phyloP scores from a whole-genome alignment of 2,888 invertebrate genomes.

The Philhelius pedissequus region DNA sequence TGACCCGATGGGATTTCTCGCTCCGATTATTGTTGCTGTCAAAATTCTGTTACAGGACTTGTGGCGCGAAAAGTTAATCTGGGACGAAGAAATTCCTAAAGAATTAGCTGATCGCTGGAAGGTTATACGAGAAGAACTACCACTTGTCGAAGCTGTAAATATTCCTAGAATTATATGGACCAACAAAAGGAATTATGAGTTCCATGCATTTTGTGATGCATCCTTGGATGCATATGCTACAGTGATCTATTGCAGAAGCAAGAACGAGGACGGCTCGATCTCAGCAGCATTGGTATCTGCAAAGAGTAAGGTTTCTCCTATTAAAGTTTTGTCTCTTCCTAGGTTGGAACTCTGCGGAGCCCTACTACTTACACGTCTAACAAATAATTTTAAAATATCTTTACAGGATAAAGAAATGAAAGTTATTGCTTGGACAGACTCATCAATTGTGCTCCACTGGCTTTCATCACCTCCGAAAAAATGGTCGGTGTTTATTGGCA shows the following conservation, averaged over 20 bases:
- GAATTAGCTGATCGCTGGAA: background rate
- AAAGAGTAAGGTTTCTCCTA: too few relatives aligned
- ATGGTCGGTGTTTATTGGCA: background rate
- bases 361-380: background rate
- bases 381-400: background rate
- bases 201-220: background rate
- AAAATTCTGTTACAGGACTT: constrained; percentile 14
- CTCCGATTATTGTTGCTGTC: background rate
- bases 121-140: background rate
- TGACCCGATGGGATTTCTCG: constrained; percentile 9
- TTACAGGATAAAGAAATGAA: background rate
- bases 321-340: background rate
- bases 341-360: background rate
- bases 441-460: too few relatives aligned
- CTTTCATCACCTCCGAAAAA: too few relatives aligned
- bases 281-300: background rate
- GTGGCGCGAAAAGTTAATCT: background rate
- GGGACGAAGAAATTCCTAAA: background rate
- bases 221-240: background rate
- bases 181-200: background rate
- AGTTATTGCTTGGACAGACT: background rate
- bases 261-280: background rate
- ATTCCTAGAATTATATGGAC: background rate
- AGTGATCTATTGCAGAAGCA: background rate
- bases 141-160: background rate